phyloP scores from a whole-genome alignment of 2,888 invertebrate genomes.

The Pyralis farinalis region DNA sequence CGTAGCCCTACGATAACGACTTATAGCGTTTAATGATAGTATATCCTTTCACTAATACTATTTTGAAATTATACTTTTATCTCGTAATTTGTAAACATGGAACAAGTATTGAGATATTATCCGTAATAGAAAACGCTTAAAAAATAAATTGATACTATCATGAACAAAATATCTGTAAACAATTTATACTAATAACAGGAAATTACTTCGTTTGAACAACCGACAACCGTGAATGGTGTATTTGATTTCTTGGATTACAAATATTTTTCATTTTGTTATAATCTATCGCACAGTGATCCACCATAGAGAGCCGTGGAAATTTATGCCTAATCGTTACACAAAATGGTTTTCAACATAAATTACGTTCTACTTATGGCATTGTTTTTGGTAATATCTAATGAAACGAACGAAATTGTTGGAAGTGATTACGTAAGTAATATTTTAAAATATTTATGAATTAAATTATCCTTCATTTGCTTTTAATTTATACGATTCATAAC shows the following conservation, averaged over 20 bases:
- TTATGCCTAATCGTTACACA: too few relatives aligned
- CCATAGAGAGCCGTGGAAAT: not conserved
- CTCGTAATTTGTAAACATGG: too few relatives aligned
- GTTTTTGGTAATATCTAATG: not conserved
- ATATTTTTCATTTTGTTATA: not conserved
- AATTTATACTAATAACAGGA: conserved; percentile 34
- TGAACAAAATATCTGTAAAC: not conserved
- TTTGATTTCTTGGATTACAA: not conserved
- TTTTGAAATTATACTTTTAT: too few relatives aligned
- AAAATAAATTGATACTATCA: conserved; percentile 2
- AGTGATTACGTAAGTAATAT: not conserved
- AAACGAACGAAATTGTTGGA: not conserved
- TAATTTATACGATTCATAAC: too few relatives aligned
- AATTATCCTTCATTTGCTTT: too few relatives aligned
- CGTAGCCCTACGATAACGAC: conserved; percentile 33
- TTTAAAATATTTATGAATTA: too few relatives aligned
- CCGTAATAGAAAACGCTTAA: conserved; percentile 1
- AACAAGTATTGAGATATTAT: conserved; percentile 1
- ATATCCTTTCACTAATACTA: conserved; percentile 16
- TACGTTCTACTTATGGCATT: not conserved
- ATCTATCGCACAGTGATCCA: not conserved
- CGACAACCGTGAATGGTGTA: conserved; percentile 11
- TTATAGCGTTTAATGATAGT: conserved; percentile 37
- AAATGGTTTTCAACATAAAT: not conserved
- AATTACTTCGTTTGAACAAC: conserved; percentile 41